phyloP scores from a whole-genome alignment of 2,113 vertebrate genomes.

The Heterotis niloticus region DNA sequence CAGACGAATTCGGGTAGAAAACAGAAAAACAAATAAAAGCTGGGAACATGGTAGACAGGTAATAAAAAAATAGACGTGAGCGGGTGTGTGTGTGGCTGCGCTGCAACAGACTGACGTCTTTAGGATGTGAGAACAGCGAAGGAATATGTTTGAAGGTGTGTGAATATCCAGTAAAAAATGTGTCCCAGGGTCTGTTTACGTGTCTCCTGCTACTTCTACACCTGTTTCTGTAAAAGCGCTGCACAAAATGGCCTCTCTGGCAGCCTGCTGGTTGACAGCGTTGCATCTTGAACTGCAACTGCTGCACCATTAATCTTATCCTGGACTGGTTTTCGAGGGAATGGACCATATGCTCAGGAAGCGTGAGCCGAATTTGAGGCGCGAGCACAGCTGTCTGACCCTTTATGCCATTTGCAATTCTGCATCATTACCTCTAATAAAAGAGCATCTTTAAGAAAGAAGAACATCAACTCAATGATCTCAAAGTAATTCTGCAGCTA shows the following conservation, averaged over 20 bases:
- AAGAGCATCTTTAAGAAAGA: constrained; percentile 8
- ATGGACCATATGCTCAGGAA: neutral
- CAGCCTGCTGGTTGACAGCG: neutral
- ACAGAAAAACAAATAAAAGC: too few species aligned
- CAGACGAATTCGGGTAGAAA: too few species aligned
- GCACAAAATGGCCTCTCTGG: neutral
- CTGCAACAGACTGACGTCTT: too few species aligned
- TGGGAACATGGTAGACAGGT: too few species aligned
- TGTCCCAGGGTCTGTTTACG: neutral
- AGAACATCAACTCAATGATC: neutral
- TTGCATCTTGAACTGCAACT: neutral
- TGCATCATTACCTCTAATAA: neutral
- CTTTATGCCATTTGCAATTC: neutral
- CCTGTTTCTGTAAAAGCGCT: neutral
- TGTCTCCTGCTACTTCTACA: neutral
- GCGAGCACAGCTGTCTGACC: too few species aligned
- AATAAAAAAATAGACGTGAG: too few species aligned
- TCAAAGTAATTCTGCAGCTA: neutral
- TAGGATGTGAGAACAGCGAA: too few species aligned
- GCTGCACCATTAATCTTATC: constrained; percentile 2
- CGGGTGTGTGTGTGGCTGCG: too few species aligned
- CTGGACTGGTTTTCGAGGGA: neutral
- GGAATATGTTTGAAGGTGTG: neutral
- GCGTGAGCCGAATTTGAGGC: too few species aligned
- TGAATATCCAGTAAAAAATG: neutral